Conservation (phyloP, 2,113 vertebrate genomes). For the Melospiza georgiana region DNA sequence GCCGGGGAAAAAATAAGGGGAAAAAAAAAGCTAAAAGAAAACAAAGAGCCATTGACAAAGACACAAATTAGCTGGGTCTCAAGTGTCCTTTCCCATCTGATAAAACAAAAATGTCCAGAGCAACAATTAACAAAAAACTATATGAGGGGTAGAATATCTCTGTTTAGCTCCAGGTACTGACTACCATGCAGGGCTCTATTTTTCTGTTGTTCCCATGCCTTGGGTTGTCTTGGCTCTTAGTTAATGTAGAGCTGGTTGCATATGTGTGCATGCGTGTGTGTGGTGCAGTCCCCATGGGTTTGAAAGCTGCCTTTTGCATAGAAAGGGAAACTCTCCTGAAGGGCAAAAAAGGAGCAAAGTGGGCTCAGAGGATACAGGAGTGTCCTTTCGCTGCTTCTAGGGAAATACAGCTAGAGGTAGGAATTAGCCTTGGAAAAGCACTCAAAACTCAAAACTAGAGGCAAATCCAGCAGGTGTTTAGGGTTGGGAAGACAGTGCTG, state of each 20-base stretch:
- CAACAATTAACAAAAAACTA: constrained; percentile 22
- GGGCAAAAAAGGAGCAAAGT: not conserved
- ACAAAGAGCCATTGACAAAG: constrained; percentile 58
- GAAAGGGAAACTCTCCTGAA: not conserved
- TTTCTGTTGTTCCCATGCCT: not conserved
- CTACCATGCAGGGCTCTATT: not conserved
- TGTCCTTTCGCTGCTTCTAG: not conserved
- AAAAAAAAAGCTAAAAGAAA: not conserved
- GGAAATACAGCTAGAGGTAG: not conserved
- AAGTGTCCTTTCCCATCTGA: constrained; percentile 52
- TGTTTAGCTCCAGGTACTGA: not conserved
- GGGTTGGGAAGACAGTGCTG: not conserved
- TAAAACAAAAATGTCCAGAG: constrained; percentile 59
- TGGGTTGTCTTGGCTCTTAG: not conserved
- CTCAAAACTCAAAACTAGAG: not conserved
- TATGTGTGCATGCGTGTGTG: not conserved
- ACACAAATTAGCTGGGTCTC: constrained; percentile 19
- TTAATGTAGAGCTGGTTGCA: not conserved
- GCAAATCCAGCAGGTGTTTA: not conserved
- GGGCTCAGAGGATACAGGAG: not conserved
- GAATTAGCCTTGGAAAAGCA: not conserved
- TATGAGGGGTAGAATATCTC: not conserved
- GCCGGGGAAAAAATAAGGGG: not conserved
- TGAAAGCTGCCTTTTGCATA: not conserved
- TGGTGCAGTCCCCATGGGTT: rapidly evolving